Evolutionary conservation across 2,113 vertebrate genomes (phyloP), one percentile per base, ranked within the genome.

Genomic region (Crotophaga sulcirostris): DNA sequence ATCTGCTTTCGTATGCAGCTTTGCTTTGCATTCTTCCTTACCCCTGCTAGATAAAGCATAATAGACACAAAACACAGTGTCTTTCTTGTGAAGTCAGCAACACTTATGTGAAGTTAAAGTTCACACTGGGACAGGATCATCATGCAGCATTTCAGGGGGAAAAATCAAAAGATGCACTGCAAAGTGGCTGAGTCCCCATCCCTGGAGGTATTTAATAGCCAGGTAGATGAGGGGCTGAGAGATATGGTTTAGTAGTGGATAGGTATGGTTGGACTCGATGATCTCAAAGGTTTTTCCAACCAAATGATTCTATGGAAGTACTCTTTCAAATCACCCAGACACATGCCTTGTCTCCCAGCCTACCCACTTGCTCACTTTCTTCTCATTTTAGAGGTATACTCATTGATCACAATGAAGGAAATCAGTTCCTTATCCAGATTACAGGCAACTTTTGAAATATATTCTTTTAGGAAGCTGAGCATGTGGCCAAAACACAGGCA

Each of bases 1-100:
- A 66, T 83, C 72, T 94, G 89, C 91, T 92, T 94, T 84, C 17
- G 69, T 84, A 66, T 17, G 89, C 89, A 86, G 70, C 20, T 77
- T 94, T 92, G 84, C 60, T 45, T n/a, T 25, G 47, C 56, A 44
- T 82, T 31, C 31, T 59, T 90, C 56, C 51, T 93, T 44, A 26
- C 11, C 24, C 2, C 1, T 29, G 38, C 29, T 4, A 78, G 88
- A 87, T 78, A 58, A 54, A 70, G 59, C 6, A 6, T 33, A 70
- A 63, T 10, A n/a, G 69, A 51, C 33, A 25, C 7, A 66, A 81
- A 51, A 28, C 29, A 18, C 1, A 0, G 7, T 6, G 28, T 6
- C 31, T 84, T 49, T 36, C 60, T 58, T 45, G 47, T 33, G n/a
- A 76, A 59, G 63, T 82, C 78, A 82, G 42, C 70, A 75, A 24